Percentiles rank a stretch among this genome's conserved stretches.
These are phyloP conservation scores for Sitta europaea DNA, from an alignment of 2,113 vertebrate species.

Conservation along the genomic window DNA sequence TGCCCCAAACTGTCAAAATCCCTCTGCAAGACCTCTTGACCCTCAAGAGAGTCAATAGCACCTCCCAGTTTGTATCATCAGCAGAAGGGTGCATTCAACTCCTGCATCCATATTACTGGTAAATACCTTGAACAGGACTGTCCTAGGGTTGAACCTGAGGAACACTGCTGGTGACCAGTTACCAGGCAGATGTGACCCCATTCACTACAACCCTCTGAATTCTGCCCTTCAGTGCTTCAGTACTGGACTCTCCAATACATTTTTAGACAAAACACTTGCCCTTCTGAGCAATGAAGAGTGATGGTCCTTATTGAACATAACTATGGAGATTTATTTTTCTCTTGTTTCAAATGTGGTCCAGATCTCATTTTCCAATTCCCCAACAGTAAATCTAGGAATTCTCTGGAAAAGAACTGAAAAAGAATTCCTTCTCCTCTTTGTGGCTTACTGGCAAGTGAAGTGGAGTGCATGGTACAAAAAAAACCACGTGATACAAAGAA, in stretches of 20 bases:
- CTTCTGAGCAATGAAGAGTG: not conserved
- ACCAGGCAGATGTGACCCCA: not conserved
- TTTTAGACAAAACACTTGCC: not conserved
- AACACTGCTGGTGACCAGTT: not conserved
- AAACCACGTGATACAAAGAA: not conserved
- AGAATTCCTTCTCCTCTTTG: not conserved
- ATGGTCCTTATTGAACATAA: not conserved
- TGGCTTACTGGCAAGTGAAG: not conserved
- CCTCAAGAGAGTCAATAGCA: not conserved
- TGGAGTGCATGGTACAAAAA: not conserved
- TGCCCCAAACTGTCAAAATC: not conserved
- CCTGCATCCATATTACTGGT: not conserved
- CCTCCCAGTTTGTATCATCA: not conserved
- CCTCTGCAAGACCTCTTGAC: not conserved
- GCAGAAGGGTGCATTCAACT: not conserved
- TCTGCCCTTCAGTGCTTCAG: not conserved
- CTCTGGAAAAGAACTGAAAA: not conserved
- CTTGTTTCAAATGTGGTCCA: not conserved
- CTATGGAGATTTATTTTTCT: not conserved
- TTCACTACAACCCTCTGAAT: not conserved
- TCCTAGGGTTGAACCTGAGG: not conserved
- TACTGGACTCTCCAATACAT: not conserved
- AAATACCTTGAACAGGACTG: not conserved
- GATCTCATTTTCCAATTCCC: not conserved
- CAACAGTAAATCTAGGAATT: not conserved